Evolutionary conservation across 1,140 invertebrate genomes (phyloP), one percentile per base, ranked within the genome.

Genomic region (Octopus sinensis): DNA sequence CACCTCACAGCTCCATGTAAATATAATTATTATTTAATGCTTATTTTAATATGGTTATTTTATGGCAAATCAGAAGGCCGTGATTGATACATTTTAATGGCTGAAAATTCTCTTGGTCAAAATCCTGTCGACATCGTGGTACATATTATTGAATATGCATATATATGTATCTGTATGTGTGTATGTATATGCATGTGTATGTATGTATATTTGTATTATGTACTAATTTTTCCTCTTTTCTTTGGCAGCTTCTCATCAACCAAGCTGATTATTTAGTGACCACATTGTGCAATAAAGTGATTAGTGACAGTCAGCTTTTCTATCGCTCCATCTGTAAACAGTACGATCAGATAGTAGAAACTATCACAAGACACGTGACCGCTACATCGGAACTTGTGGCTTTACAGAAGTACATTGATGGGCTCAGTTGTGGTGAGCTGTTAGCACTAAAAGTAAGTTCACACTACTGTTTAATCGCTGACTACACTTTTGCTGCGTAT

Each of bases 291-390:
- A 85, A 83, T 51, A 89, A 90, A 71, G 87, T 91, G n/a, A 83
- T 85, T 43, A 82, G 86, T 5, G 88, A 80, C 0, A 90, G 87
- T 78, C 84, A 85, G 54, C 86, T 85, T 77, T 91, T 91, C 79
- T 90, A 90, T 81, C 85, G 87, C 5, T 84, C 82, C 9, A 91
- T 91, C 30, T 90, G 89, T 84, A 81, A 82, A 13, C 88, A 90
- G 84, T 97, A 97, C 89, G 96, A 98, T 85, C 93, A 94, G 84
- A 97, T 98, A 91, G 95, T 95, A 0, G 93, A 94, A 80, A 94
- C 93, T 85, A 94, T 96, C 43, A 95, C 95, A 43, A 94, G 94
- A 88, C 94, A 94, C 83, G 95, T 96, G 0, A 95, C 96, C 86
- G 94, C 94, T 23, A 97, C 96, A 6, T 93, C 93, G 12, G 94